phyloP scores from a whole-genome alignment of 2,113 vertebrate species.

The Oophaga pumilio region DNA sequence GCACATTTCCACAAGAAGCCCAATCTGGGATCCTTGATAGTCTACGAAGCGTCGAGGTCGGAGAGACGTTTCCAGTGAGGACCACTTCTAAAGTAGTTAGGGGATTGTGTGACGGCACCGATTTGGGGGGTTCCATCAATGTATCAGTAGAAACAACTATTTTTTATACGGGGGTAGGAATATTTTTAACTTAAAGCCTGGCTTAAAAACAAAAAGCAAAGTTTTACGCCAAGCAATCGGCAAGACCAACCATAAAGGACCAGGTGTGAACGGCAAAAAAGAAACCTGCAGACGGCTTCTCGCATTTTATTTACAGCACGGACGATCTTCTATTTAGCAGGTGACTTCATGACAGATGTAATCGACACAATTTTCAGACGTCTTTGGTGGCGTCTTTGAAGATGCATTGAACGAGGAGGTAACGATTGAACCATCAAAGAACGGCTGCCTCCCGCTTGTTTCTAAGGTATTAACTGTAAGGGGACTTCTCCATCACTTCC shows the following conservation, averaged over 20 bases:
- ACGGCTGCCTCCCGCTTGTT: slow-evolving; percentile 12
- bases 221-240: not conserved
- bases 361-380: slow-evolving; percentile 4
- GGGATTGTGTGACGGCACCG: not conserved
- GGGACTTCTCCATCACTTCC: slow-evolving; percentile 38
- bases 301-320: not conserved
- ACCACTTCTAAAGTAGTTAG: not conserved
- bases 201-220: not conserved
- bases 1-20: not conserved
- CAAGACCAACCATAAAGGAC: not conserved
- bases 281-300: not conserved
- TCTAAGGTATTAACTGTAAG: slow-evolving; percentile 34
- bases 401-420: not conserved
- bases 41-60: too few species aligned
- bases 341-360: not conserved
- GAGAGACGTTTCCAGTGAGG: not conserved
- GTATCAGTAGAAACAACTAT: not conserved
- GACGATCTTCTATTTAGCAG: not conserved
- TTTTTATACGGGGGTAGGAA: not conserved
- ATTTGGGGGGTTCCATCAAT: not conserved
- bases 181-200: not conserved
- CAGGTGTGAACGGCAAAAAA: not conserved
- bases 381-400: not conserved
- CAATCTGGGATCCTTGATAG: not conserved
- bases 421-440: slow-evolving; percentile 29